Conservation (phyloP, 2,888 invertebrate species). For the Plebejus melissa region DNA sequence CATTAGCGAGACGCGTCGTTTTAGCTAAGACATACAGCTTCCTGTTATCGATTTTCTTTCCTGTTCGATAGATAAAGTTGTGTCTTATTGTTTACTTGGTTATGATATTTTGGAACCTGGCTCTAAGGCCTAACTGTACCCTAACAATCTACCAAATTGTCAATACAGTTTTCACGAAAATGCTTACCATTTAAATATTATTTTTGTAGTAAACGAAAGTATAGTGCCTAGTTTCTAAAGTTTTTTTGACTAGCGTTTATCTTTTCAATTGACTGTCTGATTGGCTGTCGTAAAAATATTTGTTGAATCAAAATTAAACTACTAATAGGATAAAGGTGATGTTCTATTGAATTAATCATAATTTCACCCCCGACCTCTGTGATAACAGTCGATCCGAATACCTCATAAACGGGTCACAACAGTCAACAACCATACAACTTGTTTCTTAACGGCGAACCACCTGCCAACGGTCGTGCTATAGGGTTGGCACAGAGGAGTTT, state of each 20-base stretch:
- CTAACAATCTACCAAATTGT: too few relatives aligned
- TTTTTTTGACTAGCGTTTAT: too few relatives aligned
- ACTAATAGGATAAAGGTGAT: not conserved
- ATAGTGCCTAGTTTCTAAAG: too few relatives aligned
- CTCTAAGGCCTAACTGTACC: too few relatives aligned
- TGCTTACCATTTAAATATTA: too few relatives aligned
- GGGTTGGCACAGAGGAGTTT: conserved; percentile 19
- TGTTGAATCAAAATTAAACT: not conserved
- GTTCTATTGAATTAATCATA: not conserved
- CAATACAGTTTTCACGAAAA: too few relatives aligned
- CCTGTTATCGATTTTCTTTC: not conserved
- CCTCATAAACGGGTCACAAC: conserved; percentile 26
- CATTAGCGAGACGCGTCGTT: not conserved
- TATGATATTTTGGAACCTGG: too few relatives aligned
- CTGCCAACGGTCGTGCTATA: conserved; percentile 28
- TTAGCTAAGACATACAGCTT: not conserved
- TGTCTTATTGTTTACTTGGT: too few relatives aligned
- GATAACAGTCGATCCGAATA: conserved; percentile 22
- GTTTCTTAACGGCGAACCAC: conserved; percentile 30
- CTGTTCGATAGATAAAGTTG: not conserved
- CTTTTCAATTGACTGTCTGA: too few relatives aligned
- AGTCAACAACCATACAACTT: conserved; percentile 10
- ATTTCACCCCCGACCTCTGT: conserved; percentile 9
- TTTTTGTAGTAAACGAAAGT: too few relatives aligned
- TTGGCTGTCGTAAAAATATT: too few relatives aligned